phyloP scores from a whole-genome alignment of 2,888 invertebrate genomes.

The Scaeva pyrastri region DNA sequence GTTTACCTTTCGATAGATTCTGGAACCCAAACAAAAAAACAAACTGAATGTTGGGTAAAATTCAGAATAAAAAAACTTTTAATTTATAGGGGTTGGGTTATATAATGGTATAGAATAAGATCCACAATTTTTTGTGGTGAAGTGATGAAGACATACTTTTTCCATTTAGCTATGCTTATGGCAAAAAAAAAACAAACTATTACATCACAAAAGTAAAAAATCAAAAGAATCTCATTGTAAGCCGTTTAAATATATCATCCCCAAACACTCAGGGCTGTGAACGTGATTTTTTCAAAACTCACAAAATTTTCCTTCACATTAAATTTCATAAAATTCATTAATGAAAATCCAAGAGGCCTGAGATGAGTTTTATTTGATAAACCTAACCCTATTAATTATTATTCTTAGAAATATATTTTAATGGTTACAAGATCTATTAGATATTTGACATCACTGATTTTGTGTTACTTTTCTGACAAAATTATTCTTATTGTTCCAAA shows the following conservation, averaged over 20 bases:
- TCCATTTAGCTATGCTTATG: too few relatives aligned
- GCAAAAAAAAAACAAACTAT: not conserved
- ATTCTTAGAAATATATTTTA: too few relatives aligned
- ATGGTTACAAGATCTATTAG: too few relatives aligned
- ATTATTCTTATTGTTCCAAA: not conserved
- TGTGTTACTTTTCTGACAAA: not conserved
- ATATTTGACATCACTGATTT: too few relatives aligned
- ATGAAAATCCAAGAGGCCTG: not conserved
- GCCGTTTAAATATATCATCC: constrained; percentile 11
- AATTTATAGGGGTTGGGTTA: not conserved
- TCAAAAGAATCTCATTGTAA: constrained; percentile 21
- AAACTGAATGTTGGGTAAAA: not conserved
- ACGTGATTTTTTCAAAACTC: constrained; percentile 8
- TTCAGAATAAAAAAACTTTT: not conserved
- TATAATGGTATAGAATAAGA: not conserved
- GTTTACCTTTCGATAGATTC: not conserved
- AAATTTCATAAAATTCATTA: not conserved
- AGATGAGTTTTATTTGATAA: not conserved
- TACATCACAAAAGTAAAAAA: constrained; percentile 9
- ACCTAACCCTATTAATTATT: too few relatives aligned
- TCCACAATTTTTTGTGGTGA: constrained; percentile 1
- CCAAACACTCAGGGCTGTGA: constrained; percentile 25
- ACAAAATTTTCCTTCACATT: constrained; percentile 2
- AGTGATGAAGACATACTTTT: too few relatives aligned
- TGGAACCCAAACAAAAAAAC: too few relatives aligned